These are phyloP conservation scores for Cyphomyrmex costatus DNA, from an alignment of 1,140 invertebrate genomes.

Conservation along the genomic window DNA sequence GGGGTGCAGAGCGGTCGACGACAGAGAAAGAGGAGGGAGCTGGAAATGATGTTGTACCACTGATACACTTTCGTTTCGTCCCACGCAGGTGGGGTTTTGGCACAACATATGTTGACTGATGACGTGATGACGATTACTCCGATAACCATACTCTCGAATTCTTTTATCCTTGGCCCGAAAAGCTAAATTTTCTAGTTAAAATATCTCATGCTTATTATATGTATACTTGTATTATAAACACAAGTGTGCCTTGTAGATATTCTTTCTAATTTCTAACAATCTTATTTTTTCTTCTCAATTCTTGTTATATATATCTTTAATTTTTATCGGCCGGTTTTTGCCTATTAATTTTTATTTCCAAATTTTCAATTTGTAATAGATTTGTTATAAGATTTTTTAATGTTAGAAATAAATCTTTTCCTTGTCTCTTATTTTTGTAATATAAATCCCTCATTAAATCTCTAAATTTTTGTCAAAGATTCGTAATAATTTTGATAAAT, in stretches of 20 bases:
- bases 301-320: background rate
- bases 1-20: slow-evolving; percentile 57
- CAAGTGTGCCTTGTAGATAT: background rate
- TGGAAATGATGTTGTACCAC: slow-evolving; percentile 66
- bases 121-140: background rate
- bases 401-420: background rate
- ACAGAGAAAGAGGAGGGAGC: slow-evolving; percentile 12
- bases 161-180: background rate
- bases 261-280: slow-evolving; percentile 7
- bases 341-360: background rate
- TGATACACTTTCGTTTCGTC: slow-evolving; percentile 72
- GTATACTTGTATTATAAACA: background rate
- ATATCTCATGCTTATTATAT: background rate
- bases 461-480: background rate
- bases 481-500: background rate
- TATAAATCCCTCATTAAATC: background rate
- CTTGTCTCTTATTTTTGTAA: background rate
- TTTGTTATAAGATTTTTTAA: background rate
- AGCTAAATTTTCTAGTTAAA: background rate
- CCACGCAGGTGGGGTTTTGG: slow-evolving; percentile 29
- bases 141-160: background rate
- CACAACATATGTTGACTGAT: background rate
- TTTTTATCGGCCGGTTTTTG: background rate
- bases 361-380: slow-evolving; percentile 2
- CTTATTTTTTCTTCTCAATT: background rate